phyloP scores from a whole-genome alignment of 2,113 vertebrate species.

The Vidua macroura region DNA sequence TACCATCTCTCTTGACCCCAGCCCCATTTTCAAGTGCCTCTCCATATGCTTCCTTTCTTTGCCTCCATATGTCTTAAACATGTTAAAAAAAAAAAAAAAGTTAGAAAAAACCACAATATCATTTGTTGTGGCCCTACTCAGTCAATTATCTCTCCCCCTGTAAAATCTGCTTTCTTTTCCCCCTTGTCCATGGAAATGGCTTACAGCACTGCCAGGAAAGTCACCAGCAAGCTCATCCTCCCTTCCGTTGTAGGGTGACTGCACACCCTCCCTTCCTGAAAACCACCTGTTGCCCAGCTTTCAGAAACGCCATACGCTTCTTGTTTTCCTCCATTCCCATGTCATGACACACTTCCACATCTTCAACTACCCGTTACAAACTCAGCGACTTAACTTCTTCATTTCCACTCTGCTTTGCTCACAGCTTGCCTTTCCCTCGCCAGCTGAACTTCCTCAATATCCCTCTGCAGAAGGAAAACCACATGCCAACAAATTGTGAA shows the following conservation, averaged over 20 bases:
- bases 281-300: slow-evolving; percentile 50
- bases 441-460: slow-evolving; percentile 4
- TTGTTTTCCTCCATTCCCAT: slow-evolving; percentile 46
- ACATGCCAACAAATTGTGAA: background rate
- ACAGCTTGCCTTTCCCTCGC: background rate
- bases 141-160: background rate
- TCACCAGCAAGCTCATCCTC: background rate
- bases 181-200: background rate
- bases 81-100: background rate
- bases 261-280: slow-evolving; percentile 32
- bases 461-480: background rate
- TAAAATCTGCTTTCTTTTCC: background rate
- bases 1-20: slow-evolving; percentile 49
- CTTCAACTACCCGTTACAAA: background rate
- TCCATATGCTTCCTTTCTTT: slow-evolving; percentile 60
- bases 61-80: slow-evolving; percentile 46
- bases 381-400: slow-evolving; percentile 29
- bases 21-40: slow-evolving; percentile 16
- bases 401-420: slow-evolving; percentile 3
- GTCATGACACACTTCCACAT: slow-evolving; percentile 42
- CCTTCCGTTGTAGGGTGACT: background rate
- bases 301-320: background rate
- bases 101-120: background rate
- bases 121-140: background rate
- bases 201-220: background rate